These are phyloP conservation scores for Solenodon paradoxus DNA, from an alignment of 2,113 vertebrate genomes.

Conservation along the genomic window DNA sequence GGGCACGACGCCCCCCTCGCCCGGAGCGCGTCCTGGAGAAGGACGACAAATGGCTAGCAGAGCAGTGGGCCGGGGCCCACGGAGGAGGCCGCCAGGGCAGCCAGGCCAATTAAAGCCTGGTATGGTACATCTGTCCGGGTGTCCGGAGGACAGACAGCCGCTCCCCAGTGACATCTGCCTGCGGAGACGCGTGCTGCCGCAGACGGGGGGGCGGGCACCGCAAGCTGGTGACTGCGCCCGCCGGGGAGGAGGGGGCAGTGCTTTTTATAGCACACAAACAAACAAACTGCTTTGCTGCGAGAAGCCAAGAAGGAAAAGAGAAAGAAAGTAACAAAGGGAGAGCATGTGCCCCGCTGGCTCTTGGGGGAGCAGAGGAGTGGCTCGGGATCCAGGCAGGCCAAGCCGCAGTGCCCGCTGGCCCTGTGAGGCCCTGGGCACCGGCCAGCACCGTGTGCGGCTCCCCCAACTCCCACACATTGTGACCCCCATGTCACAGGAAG, in stretches of 20 bases:
- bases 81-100: background rate
- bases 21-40: too few species aligned
- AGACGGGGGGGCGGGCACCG: background rate
- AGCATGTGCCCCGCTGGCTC: too few species aligned
- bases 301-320: background rate
- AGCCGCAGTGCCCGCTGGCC: too few species aligned
- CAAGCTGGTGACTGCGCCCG: background rate
- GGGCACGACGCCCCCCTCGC: too few species aligned
- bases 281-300: conserved; percentile 39
- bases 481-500: too few species aligned
- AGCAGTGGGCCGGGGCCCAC: fast-evolving
- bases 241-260: background rate
- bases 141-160: background rate
- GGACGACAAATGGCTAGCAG: background rate
- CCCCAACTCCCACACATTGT: too few species aligned
- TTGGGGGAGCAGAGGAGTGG: too few species aligned
- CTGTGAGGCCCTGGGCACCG: too few species aligned
- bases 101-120: fast-evolving
- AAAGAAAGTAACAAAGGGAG: background rate
- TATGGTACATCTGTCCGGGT: background rate
- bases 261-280: conserved; percentile 53
- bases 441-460: too few species aligned
- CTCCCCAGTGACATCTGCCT: background rate
- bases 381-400: too few species aligned
- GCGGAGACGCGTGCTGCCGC: background rate